These are phyloP conservation scores for Aselliscus stoliczkanus DNA, from an alignment of 2,797 vertebrate species.

Conservation along the genomic window DNA sequence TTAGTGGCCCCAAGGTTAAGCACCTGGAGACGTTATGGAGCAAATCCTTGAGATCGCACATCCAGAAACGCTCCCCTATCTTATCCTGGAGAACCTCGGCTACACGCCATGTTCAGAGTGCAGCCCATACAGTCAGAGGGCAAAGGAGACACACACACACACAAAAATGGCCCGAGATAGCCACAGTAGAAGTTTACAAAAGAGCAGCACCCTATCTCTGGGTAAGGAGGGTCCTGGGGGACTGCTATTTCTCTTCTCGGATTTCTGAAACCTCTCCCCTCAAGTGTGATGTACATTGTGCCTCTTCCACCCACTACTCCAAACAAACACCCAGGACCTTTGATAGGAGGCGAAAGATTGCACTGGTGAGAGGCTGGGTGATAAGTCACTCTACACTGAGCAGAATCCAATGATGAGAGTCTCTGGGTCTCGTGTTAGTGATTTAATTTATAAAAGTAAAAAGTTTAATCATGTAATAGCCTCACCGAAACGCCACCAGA, in stretches of 20 bases:
- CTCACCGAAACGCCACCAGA: slow-evolving; percentile 75
- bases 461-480: slow-evolving; percentile 75
- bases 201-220: slow-evolving; percentile 32
- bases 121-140: not conserved
- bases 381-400: slow-evolving; percentile 71
- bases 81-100: not conserved
- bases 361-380: not conserved
- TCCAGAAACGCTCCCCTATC: not conserved
- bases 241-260: slow-evolving; percentile 39
- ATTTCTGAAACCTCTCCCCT: slow-evolving; percentile 46
- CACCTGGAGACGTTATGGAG: not conserved
- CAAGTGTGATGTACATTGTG: not conserved
- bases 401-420: slow-evolving; percentile 71
- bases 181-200: slow-evolving; percentile 15
- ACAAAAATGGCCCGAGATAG: slow-evolving; percentile 38
- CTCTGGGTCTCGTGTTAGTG: slow-evolving; percentile 70
- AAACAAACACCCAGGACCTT: slow-evolving; percentile 41
- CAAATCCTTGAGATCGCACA: not conserved
- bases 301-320: slow-evolving; percentile 2
- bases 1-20: not conserved
- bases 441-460: slow-evolving; percentile 77
- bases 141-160: not conserved
- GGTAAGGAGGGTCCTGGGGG: not conserved
- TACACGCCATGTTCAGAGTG: not conserved
- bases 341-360: slow-evolving; percentile 46